phyloP scores from a whole-genome alignment of 2,113 vertebrate species.

The Anolis carolinensis region DNA sequence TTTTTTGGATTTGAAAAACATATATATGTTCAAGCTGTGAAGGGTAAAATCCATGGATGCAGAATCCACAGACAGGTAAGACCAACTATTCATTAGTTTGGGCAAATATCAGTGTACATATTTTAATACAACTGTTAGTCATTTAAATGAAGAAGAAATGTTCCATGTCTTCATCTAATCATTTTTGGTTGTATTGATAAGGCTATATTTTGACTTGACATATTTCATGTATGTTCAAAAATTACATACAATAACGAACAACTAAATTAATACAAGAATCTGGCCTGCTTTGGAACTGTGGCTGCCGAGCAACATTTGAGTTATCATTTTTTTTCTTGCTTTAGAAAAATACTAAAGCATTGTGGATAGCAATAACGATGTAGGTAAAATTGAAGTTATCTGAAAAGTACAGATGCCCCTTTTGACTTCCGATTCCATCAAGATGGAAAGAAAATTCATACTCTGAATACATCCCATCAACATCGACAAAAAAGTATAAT shows the following conservation, averaged over 20 bases:
- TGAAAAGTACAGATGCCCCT: background rate
- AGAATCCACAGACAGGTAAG: no score
- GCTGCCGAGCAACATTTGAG: background rate
- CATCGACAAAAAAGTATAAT: conserved; percentile 52
- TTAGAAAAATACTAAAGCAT: background rate
- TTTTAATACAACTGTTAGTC: no score
- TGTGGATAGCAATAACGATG: background rate
- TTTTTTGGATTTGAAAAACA: no score
- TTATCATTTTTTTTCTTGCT: background rate
- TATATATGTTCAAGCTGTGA: no score
- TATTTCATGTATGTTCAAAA: background rate
- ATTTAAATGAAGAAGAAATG: no score
- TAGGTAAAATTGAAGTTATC: background rate
- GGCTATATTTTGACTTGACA: background rate
- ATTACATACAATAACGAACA: background rate
- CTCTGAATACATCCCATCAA: conserved; percentile 38
- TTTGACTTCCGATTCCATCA: conserved; percentile 3
- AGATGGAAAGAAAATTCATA: background rate
- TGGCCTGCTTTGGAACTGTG: background rate
- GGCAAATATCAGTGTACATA: no score
- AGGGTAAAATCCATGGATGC: no score
- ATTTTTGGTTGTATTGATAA: background rate
- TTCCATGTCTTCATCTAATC: no score
- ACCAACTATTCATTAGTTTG: no score
- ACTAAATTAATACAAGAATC: background rate